These are phyloP conservation scores for Sitophilus oryzae DNA, from an alignment of 1,140 invertebrate species.

Conservation along the genomic window DNA sequence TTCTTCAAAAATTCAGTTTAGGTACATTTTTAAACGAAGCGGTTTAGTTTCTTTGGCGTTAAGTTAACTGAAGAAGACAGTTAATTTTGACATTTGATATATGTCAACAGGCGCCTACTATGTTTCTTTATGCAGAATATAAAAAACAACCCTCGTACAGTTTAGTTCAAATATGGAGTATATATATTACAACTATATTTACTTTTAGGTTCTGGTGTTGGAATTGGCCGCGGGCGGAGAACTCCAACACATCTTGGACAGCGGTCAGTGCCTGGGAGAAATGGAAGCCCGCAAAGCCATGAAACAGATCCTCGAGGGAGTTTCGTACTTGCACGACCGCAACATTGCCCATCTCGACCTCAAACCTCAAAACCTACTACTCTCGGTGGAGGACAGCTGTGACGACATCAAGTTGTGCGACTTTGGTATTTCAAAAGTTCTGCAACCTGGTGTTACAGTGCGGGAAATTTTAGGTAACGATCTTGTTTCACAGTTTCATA, in stretches of 20 bases:
- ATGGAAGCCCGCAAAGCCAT: constrained; percentile 70
- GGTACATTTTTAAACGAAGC: too few species aligned
- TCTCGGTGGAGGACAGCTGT: constrained; percentile 59
- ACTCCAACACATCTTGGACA: constrained; percentile 82
- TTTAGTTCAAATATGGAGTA: too few species aligned
- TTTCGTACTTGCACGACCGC: constrained; percentile 81
- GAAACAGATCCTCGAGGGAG: constrained; percentile 80
- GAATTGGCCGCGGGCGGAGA: constrained; percentile 75
- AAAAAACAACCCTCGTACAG: too few species aligned
- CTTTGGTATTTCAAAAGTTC: constrained; percentile 88
- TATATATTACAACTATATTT: too few species aligned
- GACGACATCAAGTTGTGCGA: constrained; percentile 83
- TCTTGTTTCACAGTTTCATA: too few species aligned
- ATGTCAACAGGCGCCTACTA: too few species aligned
- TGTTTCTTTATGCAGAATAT: too few species aligned
- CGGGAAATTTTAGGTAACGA: constrained; percentile 87
- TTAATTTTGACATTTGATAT: too few species aligned
- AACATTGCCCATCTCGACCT: constrained; percentile 91
- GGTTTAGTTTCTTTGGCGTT: too few species aligned
- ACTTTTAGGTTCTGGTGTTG: constrained; percentile 59
- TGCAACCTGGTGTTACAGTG: constrained; percentile 82
- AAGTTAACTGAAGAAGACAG: too few species aligned
- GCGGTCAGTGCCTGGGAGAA: constrained; percentile 80
- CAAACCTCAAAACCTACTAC: constrained; percentile 91
- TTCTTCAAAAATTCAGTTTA: too few species aligned